phyloP scores from a whole-genome alignment of 2,888 invertebrate species.

The Agrochola lota region DNA sequence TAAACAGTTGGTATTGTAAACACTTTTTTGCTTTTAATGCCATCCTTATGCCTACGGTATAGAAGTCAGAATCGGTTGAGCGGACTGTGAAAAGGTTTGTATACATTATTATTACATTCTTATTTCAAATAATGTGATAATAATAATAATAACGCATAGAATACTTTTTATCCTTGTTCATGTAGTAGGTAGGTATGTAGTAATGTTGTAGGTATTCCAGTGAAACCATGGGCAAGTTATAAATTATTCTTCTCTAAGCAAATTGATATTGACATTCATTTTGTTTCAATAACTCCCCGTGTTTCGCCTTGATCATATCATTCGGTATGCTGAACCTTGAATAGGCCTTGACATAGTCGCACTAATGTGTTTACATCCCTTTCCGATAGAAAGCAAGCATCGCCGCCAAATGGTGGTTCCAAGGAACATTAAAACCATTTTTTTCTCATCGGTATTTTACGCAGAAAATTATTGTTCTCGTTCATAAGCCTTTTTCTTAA shows the following conservation, averaged over 20 bases:
- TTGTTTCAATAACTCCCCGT: conserved; percentile 28
- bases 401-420: not conserved
- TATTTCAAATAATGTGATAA: no score
- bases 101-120: no score
- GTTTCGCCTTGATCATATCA: conserved; percentile 39
- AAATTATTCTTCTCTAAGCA: conserved; percentile 6
- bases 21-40: no score
- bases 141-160: not conserved
- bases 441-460: not conserved
- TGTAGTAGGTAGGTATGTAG: not conserved
- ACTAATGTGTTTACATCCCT: conserved; percentile 28
- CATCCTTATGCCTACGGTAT: no score
- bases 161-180: not conserved
- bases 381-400: not conserved
- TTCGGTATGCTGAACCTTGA: conserved; percentile 15
- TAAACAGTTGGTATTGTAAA: no score
- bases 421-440: not conserved
- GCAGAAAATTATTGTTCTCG: not conserved
- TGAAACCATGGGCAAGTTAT: not conserved
- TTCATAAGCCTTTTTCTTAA: no score
- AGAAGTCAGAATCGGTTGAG: no score
- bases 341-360: conserved; percentile 41
- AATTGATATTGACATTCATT: conserved; percentile 39
- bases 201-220: not conserved
- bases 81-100: no score